phyloP scores from a whole-genome alignment of 2,797 vertebrate genomes.

The Morus bassanus region DNA sequence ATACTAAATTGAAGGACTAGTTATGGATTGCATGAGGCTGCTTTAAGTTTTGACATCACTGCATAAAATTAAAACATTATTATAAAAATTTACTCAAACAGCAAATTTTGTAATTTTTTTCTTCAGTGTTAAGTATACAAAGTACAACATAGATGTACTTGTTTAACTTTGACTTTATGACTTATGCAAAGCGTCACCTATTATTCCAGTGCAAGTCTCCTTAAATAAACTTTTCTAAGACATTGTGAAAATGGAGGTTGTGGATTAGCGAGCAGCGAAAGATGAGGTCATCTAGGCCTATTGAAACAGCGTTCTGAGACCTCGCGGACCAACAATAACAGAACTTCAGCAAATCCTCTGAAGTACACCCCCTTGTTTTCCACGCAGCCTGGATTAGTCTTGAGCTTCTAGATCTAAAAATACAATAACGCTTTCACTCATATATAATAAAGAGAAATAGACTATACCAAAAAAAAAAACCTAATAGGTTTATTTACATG shows the following conservation, averaged over 20 bases:
- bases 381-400: conserved; percentile 66
- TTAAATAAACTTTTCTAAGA: conserved; percentile 69
- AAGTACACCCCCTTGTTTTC: conserved; percentile 74
- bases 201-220: conserved; percentile 48
- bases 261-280: conserved; percentile 56
- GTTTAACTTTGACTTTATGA: conserved; percentile 54
- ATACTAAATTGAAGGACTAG: background rate
- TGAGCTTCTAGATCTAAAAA: conserved; percentile 62
- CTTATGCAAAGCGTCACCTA: conserved; percentile 51
- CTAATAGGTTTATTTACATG: conserved; percentile 55
- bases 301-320: conserved; percentile 53
- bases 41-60: background rate
- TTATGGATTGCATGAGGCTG: too few species aligned
- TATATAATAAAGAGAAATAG: conserved; percentile 62
- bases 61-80: background rate
- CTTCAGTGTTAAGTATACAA: background rate
- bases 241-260: conserved; percentile 52
- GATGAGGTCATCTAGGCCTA: conserved; percentile 58
- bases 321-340: conserved; percentile 41
- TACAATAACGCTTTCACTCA: conserved; percentile 64
- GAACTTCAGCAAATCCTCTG: conserved; percentile 69
- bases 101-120: background rate
- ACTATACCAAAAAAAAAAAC: conserved; percentile 25
- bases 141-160: conserved; percentile 26
- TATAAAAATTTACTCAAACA: background rate